Evolutionary conservation across 2,888 invertebrate genomes (phyloP).

Genomic region (Myopa tessellatipennis): DNA sequence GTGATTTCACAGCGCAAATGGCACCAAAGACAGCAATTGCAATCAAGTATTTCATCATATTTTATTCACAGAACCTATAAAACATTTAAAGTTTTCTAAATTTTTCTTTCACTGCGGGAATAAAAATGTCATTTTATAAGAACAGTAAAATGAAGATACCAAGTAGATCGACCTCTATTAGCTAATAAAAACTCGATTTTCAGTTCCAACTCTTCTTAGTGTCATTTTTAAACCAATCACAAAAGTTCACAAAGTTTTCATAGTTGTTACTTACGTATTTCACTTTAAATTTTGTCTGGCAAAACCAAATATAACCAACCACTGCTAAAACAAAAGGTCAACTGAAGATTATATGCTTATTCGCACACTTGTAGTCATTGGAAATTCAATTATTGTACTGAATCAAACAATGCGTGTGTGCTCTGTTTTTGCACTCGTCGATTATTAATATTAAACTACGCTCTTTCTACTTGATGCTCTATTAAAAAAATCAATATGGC

Average conservation of each 20-base stretch:
- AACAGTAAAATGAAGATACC: too few species aligned
- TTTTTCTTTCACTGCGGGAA: background rate
- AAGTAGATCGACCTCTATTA: too few species aligned
- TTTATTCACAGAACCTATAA: background rate
- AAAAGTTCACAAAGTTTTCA: too few species aligned
- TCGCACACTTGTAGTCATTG: background rate
- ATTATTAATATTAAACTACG: slow-evolving; percentile 18
- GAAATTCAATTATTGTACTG: background rate
- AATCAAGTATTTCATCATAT: slow-evolving; percentile 58
- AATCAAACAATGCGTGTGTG: background rate
- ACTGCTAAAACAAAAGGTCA: background rate
- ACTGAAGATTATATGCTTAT: background rate
- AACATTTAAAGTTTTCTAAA: background rate
- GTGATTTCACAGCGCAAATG: slow-evolving; percentile 67
- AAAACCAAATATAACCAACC: too few species aligned
- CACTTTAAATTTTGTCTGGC: too few species aligned
- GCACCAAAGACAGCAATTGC: slow-evolving; percentile 69
- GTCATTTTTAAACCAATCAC: too few species aligned
- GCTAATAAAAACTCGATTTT: too few species aligned
- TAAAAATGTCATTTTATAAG: background rate
- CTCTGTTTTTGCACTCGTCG: slow-evolving; percentile 55
- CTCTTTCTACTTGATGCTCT: slow-evolving; percentile 26
- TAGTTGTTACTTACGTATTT: too few species aligned
- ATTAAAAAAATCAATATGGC: slow-evolving; percentile 50
- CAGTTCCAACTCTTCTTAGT: too few species aligned